Evolutionary conservation across 2,113 vertebrate genomes (phyloP).

Genomic region (Typhlomys cinereus): DNA sequence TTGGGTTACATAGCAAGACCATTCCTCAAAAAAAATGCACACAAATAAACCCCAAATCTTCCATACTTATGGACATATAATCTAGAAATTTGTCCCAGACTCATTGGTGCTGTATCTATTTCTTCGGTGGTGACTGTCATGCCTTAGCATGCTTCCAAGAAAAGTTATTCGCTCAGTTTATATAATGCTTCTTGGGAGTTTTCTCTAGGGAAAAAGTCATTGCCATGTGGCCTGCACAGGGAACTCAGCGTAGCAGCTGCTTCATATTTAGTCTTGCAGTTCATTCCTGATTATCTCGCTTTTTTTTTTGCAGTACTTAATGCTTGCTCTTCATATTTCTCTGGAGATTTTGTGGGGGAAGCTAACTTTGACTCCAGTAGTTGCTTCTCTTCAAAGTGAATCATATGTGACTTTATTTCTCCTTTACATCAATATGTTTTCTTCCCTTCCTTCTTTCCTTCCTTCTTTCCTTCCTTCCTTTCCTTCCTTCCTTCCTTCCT

Average conservation of each 20-base stretch:
- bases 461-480: no score
- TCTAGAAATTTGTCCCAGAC: background rate
- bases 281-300: constrained; percentile 7
- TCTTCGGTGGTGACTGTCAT: no score
- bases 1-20: background rate
- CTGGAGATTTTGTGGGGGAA: background rate
- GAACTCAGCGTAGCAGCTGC: background rate
- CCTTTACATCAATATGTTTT: background rate
- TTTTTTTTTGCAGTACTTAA: no score
- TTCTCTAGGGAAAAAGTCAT: background rate
- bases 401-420: background rate
- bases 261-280: background rate
- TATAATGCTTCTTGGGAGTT: background rate
- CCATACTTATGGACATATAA: accelerated
- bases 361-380: background rate
- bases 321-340: background rate
- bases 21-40: background rate
- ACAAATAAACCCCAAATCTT: background rate
- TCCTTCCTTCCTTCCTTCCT: no score
- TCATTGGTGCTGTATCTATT: background rate
- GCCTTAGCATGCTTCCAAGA: background rate
- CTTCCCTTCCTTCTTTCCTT: background rate
- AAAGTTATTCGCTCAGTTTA: background rate
- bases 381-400: background rate
- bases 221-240: background rate